phyloP scores from a whole-genome alignment of 2,113 vertebrate species.

The Urocitellus parryii region DNA sequence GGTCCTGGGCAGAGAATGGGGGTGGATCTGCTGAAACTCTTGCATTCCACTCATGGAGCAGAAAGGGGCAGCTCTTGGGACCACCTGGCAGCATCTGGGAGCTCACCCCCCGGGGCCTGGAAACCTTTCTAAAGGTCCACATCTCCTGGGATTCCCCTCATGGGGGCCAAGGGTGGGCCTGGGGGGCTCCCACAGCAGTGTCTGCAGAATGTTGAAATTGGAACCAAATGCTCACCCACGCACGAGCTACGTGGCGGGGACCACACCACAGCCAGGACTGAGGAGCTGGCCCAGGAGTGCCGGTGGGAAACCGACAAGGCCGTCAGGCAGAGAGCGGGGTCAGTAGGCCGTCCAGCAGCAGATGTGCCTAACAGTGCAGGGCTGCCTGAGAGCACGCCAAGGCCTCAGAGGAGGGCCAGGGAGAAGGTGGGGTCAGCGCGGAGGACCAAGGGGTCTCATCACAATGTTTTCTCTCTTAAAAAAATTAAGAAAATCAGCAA shows the following conservation, averaged over 20 bases:
- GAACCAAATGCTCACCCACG: neutral
- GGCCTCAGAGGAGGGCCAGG: neutral
- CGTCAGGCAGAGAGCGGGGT: accelerated
- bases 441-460: neutral
- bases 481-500: neutral
- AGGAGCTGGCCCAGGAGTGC: accelerated
- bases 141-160: neutral
- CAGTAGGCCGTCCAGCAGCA: too few species aligned
- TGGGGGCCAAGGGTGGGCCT: accelerated
- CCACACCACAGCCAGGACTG: accelerated
- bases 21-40: neutral
- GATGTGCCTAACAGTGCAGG: too few species aligned
- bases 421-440: accelerated
- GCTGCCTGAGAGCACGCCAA: accelerated
- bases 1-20: neutral
- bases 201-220: too few species aligned
- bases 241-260: neutral
- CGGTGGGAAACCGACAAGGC: accelerated
- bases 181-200: accelerated
- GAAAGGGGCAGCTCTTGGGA: neutral
- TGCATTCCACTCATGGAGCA: too few species aligned
- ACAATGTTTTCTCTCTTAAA: neutral
- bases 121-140: neutral
- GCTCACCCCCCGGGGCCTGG: neutral
- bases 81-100: neutral